These are phyloP conservation scores for Dermolepida albohirtum DNA, from an alignment of 2,888 invertebrate species.

Conservation along the genomic window DNA sequence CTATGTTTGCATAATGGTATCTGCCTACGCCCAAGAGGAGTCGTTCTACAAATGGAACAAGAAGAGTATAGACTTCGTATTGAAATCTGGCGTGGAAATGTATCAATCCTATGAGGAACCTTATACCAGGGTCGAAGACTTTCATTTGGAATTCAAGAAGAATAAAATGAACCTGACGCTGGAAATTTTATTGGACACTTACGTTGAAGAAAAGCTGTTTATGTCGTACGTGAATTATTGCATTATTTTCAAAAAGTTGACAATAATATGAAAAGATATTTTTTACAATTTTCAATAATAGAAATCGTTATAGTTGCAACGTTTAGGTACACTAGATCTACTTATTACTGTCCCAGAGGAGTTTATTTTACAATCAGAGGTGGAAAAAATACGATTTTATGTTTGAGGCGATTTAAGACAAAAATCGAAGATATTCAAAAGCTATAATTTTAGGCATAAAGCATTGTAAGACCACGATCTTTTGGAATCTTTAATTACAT, in stretches of 20 bases:
- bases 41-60: constrained; percentile 70
- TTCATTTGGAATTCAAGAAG: constrained; percentile 46
- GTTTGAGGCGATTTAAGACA: too few relatives aligned
- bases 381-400: too few relatives aligned
- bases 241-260: background rate
- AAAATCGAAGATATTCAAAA: too few relatives aligned
- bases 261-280: too few relatives aligned
- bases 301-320: too few relatives aligned
- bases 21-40: constrained; percentile 72
- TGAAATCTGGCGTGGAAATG: constrained; percentile 67
- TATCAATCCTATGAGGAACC: constrained; percentile 61
- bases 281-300: too few relatives aligned
- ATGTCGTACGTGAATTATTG: background rate
- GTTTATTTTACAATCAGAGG: background rate
- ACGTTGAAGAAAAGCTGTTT: constrained; percentile 40
- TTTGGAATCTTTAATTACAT: too few relatives aligned
- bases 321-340: too few relatives aligned
- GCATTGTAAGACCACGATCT: too few relatives aligned
- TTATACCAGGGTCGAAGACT: constrained; percentile 48
- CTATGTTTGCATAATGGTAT: constrained; percentile 71
- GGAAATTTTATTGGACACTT: constrained; percentile 47
- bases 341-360: background rate
- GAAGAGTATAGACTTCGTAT: constrained; percentile 70
- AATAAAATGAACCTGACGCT: constrained; percentile 44
- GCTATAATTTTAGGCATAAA: too few relatives aligned